Percentiles rank a stretch among this genome's conserved stretches.
phyloP scores from a whole-genome alignment of 2,888 invertebrate genomes.

The Sarcophaga variegata region DNA sequence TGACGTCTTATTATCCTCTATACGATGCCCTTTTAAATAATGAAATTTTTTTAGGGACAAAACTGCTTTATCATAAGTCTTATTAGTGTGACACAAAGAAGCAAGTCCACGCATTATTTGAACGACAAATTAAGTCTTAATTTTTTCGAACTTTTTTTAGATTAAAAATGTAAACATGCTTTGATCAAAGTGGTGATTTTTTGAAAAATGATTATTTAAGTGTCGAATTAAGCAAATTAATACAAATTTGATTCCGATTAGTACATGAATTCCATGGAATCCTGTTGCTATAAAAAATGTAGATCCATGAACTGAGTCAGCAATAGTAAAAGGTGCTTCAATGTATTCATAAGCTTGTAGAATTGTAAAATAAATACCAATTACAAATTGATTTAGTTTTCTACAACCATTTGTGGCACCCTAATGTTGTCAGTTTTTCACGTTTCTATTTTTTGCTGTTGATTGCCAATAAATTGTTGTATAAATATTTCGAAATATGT shows the following conservation, averaged over 20 bases:
- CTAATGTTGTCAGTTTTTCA: conserved; percentile 11
- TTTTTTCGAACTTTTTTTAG: too few relatives aligned
- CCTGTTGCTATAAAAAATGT: conserved; percentile 89
- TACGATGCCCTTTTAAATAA: too few relatives aligned
- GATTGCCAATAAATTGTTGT: conserved; percentile 32
- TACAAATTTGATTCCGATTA: conserved; percentile 85
- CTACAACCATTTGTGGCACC: background rate
- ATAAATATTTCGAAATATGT: conserved; percentile 59
- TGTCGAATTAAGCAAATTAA: conserved; percentile 83
- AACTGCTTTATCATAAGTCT: too few relatives aligned
- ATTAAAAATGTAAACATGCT: too few relatives aligned
- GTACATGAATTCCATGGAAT: conserved; percentile 89
- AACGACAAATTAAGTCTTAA: background rate
- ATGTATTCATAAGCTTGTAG: conserved; percentile 88
- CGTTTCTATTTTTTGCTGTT: background rate
- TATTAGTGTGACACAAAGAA: too few relatives aligned
- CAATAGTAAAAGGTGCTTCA: conserved; percentile 84
- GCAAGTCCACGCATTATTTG: too few relatives aligned
- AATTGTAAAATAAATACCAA: conserved; percentile 85
- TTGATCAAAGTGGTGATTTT: conserved; percentile 83
- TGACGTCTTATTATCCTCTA: too few relatives aligned
- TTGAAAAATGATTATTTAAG: conserved; percentile 83
- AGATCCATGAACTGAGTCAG: conserved; percentile 86
- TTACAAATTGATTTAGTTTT: too few relatives aligned
- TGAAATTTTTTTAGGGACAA: too few relatives aligned